Evolutionary conservation across 2,113 vertebrate species (phyloP), one percentile per base, ranked within the genome.

Genomic region (Taxidea taxus): DNA sequence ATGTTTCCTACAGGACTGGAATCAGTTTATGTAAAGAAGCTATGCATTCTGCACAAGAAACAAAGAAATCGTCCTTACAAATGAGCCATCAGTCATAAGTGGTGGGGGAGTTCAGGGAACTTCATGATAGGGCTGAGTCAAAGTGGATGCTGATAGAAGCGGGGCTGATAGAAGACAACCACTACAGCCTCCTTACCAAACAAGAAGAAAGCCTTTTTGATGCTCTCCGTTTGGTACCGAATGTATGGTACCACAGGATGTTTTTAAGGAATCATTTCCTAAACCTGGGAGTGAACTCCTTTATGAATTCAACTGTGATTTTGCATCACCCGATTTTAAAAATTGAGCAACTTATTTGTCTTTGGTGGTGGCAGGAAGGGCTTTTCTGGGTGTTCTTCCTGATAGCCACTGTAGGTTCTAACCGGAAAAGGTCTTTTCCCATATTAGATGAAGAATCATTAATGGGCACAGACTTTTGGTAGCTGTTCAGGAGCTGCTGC

Each of bases 261-360:
- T 49, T 96, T 87, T 85, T 13, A 95, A 84, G 75, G 51, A 29
- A 85, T 72, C 62, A 78, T 81, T 96, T 97, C 90, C 91, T 91
- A 96, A 97, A 92, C 68, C 58, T 91, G 54, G 64, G 90, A 60
- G 51, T 91, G 82, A 97, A 95, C 56, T 95, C 83, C 85, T 92
- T 96, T 89, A 91, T 92, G 88, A 97, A 90, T 82, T 87, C 47
- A 44, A 47, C 34, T 89, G 42, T 93, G 82, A 93, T 87, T 96
- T 84, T 72, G 70, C 62, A 47, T 60, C 90, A 77, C 29, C 85
- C 58, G 4, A 56, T 85, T 97, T 96, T 77, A 29, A 97, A 89
- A 97, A 93, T 81, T 54, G 96, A 97, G 90, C 83, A 75, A 49
- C 37, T 54, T 37, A 15, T 72, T 74, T 42, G 14, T 29, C n/a